Percentiles rank a stretch among this genome's conserved stretches.
Conservation (phyloP, 2,113 vertebrate species). For the Glaucomys volans region DNA sequence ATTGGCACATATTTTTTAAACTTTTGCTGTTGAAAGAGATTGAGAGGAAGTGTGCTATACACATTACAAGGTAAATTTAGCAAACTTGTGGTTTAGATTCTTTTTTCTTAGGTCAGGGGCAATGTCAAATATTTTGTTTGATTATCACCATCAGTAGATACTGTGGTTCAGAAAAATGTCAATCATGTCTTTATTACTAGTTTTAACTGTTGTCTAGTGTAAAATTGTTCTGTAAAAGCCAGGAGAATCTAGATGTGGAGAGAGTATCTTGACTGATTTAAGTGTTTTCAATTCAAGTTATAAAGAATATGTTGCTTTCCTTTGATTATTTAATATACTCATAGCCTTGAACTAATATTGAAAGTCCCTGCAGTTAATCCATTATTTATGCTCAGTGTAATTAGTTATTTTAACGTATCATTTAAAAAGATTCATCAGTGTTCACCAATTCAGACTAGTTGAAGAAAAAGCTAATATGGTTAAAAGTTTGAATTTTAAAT, state of each 20-base stretch:
- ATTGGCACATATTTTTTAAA: slow-evolving; percentile 22
- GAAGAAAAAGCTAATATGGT: background rate
- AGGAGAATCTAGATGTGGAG: background rate
- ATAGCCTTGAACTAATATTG: background rate
- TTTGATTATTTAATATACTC: background rate
- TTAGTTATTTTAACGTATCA: slow-evolving; percentile 10
- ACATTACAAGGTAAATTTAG: background rate
- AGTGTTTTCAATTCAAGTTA: background rate
- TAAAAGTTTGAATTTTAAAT: slow-evolving; percentile 21
- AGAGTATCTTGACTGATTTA: background rate
- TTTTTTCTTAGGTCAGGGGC: background rate
- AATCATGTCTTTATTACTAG: slow-evolving; percentile 10
- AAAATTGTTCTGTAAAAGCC: background rate
- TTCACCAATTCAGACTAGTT: background rate
- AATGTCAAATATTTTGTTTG: slow-evolving; percentile 39
- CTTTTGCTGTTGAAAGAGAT: slow-evolving; percentile 7
- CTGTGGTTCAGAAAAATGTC: background rate
- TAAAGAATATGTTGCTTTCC: slow-evolving; percentile 39
- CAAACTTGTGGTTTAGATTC: background rate
- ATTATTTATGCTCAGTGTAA: background rate
- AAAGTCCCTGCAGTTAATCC: background rate
- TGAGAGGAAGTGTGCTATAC: background rate
- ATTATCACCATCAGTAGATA: background rate
- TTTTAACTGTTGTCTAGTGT: background rate
- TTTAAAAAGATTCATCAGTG: background rate